A percentile compares a stretch with the other conserved stretches of the same genome.
Conservation (phyloP, 2,888 invertebrate genomes). For the Hymenopus coronatus region DNA sequence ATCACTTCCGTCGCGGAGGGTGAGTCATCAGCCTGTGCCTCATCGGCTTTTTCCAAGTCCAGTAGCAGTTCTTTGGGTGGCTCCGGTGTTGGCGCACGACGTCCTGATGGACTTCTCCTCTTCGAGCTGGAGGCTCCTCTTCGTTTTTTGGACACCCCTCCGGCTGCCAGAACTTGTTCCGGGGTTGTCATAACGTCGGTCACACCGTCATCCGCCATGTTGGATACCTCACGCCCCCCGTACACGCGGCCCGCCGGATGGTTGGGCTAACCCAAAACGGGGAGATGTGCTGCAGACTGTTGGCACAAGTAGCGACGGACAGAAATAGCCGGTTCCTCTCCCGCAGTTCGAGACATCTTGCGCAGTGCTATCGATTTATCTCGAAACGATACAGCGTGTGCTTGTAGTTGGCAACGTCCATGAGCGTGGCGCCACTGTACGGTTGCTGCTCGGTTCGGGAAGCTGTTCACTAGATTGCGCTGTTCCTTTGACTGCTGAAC, state of each 20-base stretch:
- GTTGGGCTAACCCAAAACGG: neutral
- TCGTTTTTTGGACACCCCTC: constrained; percentile 56
- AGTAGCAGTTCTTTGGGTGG: constrained; percentile 19
- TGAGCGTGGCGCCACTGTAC: neutral
- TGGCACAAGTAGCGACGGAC: neutral
- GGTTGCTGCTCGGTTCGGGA: neutral
- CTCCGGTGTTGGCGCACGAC: constrained; percentile 30
- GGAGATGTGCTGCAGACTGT: neutral
- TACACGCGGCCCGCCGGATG: neutral
- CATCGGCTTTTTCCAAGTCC: constrained; percentile 39
- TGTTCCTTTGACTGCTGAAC: no score
- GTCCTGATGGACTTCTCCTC: constrained; percentile 30
- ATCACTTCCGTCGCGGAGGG: neutral
- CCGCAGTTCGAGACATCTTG: constrained; percentile 10
- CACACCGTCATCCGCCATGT: neutral
- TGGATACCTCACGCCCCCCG: neutral
- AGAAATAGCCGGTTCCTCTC: constrained; percentile 6
- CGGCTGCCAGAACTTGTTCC: constrained; percentile 52
- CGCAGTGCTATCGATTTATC: constrained; percentile 1
- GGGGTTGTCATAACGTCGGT: constrained; percentile 40
- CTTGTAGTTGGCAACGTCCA: neutral
- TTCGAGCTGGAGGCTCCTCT: constrained; percentile 47
- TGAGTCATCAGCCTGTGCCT: constrained; percentile 34
- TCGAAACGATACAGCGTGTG: neutral
- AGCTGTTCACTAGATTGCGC: neutral